phyloP scores from a whole-genome alignment of 2,888 invertebrate genomes.

The Clunio marinus region DNA sequence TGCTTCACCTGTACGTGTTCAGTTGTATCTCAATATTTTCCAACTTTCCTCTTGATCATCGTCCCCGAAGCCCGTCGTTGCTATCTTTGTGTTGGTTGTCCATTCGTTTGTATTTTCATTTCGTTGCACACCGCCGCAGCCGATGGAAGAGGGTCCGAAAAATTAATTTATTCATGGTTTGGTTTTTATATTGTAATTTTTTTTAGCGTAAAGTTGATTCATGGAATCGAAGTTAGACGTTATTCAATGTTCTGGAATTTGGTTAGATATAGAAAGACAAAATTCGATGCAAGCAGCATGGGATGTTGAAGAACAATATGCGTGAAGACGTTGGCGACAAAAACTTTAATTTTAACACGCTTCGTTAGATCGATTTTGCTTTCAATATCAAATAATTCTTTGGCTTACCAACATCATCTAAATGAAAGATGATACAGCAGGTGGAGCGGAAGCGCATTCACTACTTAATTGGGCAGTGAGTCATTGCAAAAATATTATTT shows the following conservation, averaged over 20 bases:
- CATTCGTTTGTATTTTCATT: not conserved
- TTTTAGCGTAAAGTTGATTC: not conserved
- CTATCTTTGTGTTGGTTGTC: not conserved
- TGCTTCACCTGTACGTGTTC: not conserved
- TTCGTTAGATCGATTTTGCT: no score
- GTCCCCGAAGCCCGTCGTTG: conserved; percentile 8
- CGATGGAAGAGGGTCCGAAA: conserved; percentile 13
- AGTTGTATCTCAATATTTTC: not conserved
- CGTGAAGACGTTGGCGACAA: no score
- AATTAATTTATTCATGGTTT: conserved; percentile 24
- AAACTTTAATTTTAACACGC: no score
- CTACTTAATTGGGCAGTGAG: no score
- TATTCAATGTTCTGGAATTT: not conserved
- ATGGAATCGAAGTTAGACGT: not conserved
- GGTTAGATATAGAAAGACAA: not conserved
- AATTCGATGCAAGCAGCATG: not conserved
- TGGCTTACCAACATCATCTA: no score
- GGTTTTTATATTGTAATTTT: not conserved
- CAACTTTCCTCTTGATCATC: not conserved
- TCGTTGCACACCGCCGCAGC: not conserved
- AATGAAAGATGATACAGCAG: no score
- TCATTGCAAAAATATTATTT: no score
- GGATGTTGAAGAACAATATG: not conserved
- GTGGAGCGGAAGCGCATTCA: no score
- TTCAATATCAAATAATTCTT: no score